Base-by-base conservation (phyloP, 2,888 invertebrate species). In the Liodrosophila aerea region DNA sequence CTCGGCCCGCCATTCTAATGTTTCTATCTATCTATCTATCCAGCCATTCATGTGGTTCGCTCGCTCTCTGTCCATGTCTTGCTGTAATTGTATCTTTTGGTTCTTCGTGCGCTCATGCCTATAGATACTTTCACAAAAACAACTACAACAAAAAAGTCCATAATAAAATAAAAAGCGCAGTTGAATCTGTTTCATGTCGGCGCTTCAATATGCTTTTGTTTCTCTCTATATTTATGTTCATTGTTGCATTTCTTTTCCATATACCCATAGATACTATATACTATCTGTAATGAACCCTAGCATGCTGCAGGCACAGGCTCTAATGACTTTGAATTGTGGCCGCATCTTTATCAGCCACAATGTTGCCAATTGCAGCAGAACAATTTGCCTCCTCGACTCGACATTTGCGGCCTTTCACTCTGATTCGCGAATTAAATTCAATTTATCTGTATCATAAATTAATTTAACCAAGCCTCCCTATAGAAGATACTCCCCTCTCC, bases 71-170 rank as follows among this genome's bases (percentile, higher is more conserved):
- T 46, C 29, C 22, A 7, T 41, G 45, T 65, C 47, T 44, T 60
- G 56, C 58, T 70, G 63, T 74, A 71, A 64, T 78, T 71, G 75
- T 84, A 76, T 64, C 62, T 82, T 73, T 76, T 69, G 66, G 63
- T 73, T 76, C 64, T 66, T 80, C 73, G 73, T 75, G 69, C 40
- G 36, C 61, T 54, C 34, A 57, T 16, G 37, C 37, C 16, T 16
- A 39, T 47, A 39, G 54, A 61, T 83, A 81, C 80, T 80, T 84
- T 80, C 85, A 80, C 82, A 66, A 84, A 72, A n/a, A n/a, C n/a
- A n/a, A n/a, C n/a, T n/a, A n/a, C n/a, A n/a, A n/a, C n/a, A n/a
- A n/a, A n/a, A n/a, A n/a, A n/a, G n/a, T n/a, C n/a, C n/a, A n/a
- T n/a, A n/a, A n/a, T n/a, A n/a, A n/a, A n/a, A n/a, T n/a, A n/a